phyloP scores from a whole-genome alignment of 2,888 invertebrate genomes.

The Tenthredo mesomela region DNA sequence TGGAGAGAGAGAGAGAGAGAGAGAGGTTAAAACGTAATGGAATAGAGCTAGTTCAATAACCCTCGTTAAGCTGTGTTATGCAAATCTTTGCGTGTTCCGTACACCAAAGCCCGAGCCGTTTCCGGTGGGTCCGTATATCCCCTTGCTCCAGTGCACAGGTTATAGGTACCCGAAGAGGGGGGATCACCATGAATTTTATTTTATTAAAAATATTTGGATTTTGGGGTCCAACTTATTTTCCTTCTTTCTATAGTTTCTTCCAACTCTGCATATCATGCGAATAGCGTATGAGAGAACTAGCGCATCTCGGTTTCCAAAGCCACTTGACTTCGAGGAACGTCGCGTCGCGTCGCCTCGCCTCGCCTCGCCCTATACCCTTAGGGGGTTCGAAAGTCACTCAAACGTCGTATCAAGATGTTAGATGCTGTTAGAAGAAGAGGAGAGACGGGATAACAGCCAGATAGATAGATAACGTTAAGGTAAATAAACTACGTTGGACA shows the following conservation, averaged over 20 bases:
- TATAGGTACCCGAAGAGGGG: not conserved
- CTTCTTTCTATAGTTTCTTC: not conserved
- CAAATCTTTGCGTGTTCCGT: conserved; percentile 61
- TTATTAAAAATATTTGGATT: not conserved
- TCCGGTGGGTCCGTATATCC: conserved; percentile 4
- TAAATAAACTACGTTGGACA: conserved; percentile 25
- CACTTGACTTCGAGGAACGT: not conserved
- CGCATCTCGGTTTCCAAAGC: not conserved
- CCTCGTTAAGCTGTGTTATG: conserved; percentile 63
- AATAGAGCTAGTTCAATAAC: conserved; percentile 59
- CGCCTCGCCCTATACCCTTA: conserved; percentile 3
- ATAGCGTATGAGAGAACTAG: not conserved
- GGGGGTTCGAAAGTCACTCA: conserved; percentile 42
- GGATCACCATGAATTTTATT: not conserved
- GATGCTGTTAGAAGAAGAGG: conserved; percentile 20
- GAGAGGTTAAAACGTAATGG: not conserved
- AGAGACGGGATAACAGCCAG: conserved; percentile 25
- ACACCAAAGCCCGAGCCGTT: conserved; percentile 32
- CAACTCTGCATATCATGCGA: no score
- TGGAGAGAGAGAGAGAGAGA: no score
- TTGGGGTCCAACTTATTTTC: not conserved
- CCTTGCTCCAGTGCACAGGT: not conserved
- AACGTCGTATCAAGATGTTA: conserved; percentile 38
- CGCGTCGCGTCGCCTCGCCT: not conserved
- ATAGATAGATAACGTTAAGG: conserved; percentile 25